A percentile compares a stretch with the other conserved stretches of the same genome.
These are phyloP conservation scores for Parauchenoglanis punctatus DNA, from an alignment of 2,797 vertebrate species.

Conservation along the genomic window DNA sequence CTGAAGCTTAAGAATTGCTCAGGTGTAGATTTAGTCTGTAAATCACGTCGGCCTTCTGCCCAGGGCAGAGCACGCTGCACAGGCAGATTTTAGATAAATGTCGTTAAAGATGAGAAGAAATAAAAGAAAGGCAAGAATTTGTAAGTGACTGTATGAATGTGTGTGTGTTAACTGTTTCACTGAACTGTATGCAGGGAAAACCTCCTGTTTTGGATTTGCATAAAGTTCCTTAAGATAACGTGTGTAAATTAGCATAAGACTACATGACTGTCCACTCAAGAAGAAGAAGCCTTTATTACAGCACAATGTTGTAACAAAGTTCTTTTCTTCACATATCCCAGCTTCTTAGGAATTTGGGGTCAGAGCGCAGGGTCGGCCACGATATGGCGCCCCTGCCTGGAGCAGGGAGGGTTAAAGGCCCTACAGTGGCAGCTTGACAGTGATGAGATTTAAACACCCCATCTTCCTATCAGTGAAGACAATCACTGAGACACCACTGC, in stretches of 20 bases:
- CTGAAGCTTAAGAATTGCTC: constrained; percentile 58
- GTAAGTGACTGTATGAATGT: background rate
- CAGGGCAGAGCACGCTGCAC: background rate
- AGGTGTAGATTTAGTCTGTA: constrained; percentile 49
- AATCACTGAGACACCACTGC: too few relatives aligned
- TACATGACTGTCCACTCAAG: constrained; percentile 7
- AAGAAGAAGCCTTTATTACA: too few relatives aligned
- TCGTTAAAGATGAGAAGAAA: background rate
- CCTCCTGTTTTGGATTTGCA: constrained; percentile 13
- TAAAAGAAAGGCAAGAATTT: background rate
- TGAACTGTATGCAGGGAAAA: background rate
- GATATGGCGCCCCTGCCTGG: too few relatives aligned
- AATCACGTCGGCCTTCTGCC: background rate
- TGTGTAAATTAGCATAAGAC: constrained; percentile 36
- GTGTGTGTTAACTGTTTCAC: background rate
- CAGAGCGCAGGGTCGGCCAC: too few relatives aligned
- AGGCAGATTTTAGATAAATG: background rate
- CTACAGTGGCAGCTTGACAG: too few relatives aligned
- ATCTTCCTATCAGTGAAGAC: too few relatives aligned
- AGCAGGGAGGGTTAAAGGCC: too few relatives aligned
- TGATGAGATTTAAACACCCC: too few relatives aligned
- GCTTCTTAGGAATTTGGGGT: too few relatives aligned
- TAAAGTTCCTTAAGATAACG: constrained; percentile 15
- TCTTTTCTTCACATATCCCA: too few relatives aligned
- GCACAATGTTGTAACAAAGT: too few relatives aligned